phyloP scores from a whole-genome alignment of 2,888 invertebrate species.

The Gisinianus flammeolus region DNA sequence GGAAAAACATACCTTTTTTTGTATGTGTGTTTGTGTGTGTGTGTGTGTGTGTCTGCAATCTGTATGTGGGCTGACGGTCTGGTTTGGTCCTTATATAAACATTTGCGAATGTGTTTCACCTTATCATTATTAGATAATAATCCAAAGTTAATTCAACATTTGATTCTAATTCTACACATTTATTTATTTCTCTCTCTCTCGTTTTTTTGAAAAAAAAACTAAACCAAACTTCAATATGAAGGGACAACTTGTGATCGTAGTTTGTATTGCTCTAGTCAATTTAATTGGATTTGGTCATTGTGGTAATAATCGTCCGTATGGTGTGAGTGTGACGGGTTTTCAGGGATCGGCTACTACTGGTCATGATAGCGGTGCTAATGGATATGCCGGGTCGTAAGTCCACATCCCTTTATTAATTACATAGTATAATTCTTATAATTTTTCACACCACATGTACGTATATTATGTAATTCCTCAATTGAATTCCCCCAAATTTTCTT shows the following conservation, averaged over 20 bases:
- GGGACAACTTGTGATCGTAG: not conserved
- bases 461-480: not conserved
- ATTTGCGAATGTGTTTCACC: not conserved
- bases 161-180: no score
- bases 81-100: not conserved
- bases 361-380: conserved; percentile 53
- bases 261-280: not conserved
- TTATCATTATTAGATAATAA: not conserved
- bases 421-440: no score
- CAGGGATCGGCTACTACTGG: conserved; percentile 43
- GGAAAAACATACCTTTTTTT: no score
- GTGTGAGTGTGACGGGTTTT: conserved; percentile 43
- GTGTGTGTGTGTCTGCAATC: no score
- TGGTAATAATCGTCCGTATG: conserved; percentile 31
- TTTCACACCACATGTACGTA: no score
- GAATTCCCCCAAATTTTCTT: no score
- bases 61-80: no score
- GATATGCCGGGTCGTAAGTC: conserved; percentile 56
- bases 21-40: no score
- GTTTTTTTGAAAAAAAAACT: not conserved
- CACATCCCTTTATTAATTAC: not conserved
- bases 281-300: not conserved
- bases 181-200: not conserved
- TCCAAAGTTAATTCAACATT: not conserved
- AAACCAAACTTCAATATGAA: not conserved